phyloP scores from a whole-genome alignment of 1,140 invertebrate species.

The Drosophila punjabiensis region DNA sequence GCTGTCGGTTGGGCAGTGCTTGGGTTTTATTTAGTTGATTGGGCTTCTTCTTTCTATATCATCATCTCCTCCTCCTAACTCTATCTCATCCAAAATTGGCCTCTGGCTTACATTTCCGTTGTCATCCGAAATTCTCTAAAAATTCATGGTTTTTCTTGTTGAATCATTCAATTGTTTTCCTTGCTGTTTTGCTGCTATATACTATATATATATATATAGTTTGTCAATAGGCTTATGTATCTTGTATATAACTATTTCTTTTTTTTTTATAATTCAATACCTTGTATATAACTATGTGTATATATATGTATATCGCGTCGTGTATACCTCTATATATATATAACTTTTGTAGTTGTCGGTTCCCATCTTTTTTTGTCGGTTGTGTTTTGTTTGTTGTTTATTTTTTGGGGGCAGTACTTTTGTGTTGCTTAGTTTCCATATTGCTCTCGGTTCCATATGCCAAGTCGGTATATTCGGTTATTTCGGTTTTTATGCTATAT shows the following conservation, averaged over 20 bases:
- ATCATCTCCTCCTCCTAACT: neutral
- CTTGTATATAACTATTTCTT: constrained; percentile 38
- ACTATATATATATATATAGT: constrained; percentile 9
- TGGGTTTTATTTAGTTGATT: constrained; percentile 45
- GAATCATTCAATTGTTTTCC: constrained; percentile 17
- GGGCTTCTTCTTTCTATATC: constrained; percentile 19
- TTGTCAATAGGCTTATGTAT: constrained; percentile 37
- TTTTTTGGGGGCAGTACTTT: constrained; percentile 63
- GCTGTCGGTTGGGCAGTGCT: constrained; percentile 57
- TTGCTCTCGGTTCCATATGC: constrained; percentile 69
- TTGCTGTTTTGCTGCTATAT: constrained; percentile 14
- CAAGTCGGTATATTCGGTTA: constrained; percentile 39
- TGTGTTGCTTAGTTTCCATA: constrained; percentile 48
- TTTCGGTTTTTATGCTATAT: constrained; percentile 47
- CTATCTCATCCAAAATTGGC: constrained; percentile 21
- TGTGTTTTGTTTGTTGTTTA: constrained; percentile 8
- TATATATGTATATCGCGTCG: constrained; percentile 36
- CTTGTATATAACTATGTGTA: constrained; percentile 37
- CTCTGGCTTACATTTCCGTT: constrained; percentile 35
- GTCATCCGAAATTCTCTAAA: constrained; percentile 32
- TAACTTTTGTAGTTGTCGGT: constrained; percentile 47
- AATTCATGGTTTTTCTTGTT: constrained; percentile 22
- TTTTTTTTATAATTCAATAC: constrained; percentile 32
- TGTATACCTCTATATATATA: constrained; percentile 49
- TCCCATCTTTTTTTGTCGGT: constrained; percentile 60